Conservation (phyloP, 2,797 vertebrate species). For the Megaceryle alcyon region DNA sequence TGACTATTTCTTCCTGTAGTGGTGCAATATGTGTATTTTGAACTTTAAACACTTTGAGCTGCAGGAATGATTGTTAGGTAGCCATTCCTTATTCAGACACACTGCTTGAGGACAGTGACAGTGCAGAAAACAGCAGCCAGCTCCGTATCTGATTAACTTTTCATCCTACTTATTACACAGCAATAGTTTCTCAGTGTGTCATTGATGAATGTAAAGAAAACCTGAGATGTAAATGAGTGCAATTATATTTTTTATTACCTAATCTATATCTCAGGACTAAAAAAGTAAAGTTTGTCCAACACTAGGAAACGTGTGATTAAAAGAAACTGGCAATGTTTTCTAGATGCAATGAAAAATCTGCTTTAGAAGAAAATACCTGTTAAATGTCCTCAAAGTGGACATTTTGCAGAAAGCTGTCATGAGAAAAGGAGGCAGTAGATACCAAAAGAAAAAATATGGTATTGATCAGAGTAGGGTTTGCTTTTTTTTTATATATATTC, state of each 20-base stretch:
- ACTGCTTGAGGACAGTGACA: rapidly evolving
- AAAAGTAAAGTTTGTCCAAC: background rate
- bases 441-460: background rate
- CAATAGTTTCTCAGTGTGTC: background rate
- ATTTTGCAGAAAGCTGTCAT: background rate
- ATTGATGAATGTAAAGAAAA: background rate
- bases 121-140: background rate
- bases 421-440: background rate
- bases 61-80: background rate
- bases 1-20: background rate
- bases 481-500: background rate
- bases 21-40: background rate
- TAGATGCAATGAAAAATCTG: background rate
- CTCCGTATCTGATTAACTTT: background rate
- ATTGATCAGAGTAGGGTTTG: background rate
- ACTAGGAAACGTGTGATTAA: background rate
- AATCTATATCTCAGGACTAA: too few relatives aligned
- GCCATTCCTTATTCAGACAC: background rate
- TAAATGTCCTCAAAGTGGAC: background rate
- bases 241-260: background rate
- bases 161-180: background rate
- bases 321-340: background rate
- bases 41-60: background rate
- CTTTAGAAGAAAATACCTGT: background rate
- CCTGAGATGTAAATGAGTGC: background rate